Percentiles rank a stretch among this genome's conserved stretches.
These are phyloP conservation scores for Adrianichthys oophorus DNA, from an alignment of 2,797 vertebrate species.

Conservation along the genomic window DNA sequence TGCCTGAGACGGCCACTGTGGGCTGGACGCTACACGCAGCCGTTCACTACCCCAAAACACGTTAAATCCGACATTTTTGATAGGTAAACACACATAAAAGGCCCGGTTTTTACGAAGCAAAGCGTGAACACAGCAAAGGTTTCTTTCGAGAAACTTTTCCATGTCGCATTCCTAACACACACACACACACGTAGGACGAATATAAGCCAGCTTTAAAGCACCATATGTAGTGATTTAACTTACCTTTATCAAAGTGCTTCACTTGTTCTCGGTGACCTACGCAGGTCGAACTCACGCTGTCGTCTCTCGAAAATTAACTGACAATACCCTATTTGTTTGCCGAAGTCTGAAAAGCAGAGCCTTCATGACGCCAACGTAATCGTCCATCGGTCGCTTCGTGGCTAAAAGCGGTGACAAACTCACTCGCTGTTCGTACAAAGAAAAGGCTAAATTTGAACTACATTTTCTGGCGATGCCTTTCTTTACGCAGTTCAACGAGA, in stretches of 20 bases:
- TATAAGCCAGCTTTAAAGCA: neutral
- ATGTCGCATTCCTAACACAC: neutral
- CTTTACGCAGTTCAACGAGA: constrained; percentile 7
- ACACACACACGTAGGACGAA: neutral
- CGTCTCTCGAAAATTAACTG: constrained; percentile 69
- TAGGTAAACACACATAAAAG: constrained; percentile 1
- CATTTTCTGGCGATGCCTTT: constrained; percentile 24
- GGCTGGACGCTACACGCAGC: neutral
- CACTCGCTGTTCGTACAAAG: constrained; percentile 15
- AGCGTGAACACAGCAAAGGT: constrained; percentile 3
- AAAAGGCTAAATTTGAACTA: neutral
- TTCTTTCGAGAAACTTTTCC: constrained; percentile 48
- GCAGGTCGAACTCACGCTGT: constrained; percentile 58
- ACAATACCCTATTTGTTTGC: constrained; percentile 63
- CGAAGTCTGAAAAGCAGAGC: constrained; percentile 58
- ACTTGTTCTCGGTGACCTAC: constrained; percentile 21
- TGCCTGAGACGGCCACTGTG: neutral
- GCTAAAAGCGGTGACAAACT: constrained; percentile 22
- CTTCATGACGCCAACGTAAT: constrained; percentile 61
- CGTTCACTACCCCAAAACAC: neutral
- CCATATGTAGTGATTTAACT: constrained; percentile 25
- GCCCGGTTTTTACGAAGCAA: constrained; percentile 17
- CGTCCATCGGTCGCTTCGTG: constrained; percentile 23
- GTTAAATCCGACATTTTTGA: neutral
- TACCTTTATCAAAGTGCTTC: constrained; percentile 60